Percentiles rank a stretch among this genome's conserved stretches.
phyloP scores from a whole-genome alignment of 1,140 invertebrate genomes.

The Panulirus ornatus region DNA sequence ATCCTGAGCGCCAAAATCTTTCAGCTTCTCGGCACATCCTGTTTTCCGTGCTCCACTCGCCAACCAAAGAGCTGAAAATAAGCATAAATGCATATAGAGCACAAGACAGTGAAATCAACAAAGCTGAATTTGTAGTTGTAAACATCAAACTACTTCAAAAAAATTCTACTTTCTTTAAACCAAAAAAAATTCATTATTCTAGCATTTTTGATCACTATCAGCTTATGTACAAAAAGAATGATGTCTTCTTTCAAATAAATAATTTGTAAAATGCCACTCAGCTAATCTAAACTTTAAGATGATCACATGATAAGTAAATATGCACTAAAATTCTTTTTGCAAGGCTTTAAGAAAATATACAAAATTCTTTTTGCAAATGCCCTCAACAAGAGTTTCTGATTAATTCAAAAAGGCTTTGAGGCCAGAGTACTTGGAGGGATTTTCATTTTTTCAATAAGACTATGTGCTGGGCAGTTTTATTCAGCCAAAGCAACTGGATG shows the following conservation, averaged over 20 bases:
- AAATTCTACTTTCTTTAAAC: neutral
- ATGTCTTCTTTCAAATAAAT: neutral
- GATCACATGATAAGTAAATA: neutral
- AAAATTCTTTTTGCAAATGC: neutral
- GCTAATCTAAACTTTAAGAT: neutral
- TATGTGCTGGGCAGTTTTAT: too few species aligned
- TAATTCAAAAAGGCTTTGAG: too few species aligned
- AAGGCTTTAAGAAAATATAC: neutral
- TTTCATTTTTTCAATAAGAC: too few species aligned
- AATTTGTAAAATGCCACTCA: neutral
- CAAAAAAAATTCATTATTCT: neutral
- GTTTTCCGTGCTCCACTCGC: slow-evolving; percentile 15
- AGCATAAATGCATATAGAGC: neutral
- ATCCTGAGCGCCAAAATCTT: slow-evolving; percentile 23
- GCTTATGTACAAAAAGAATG: neutral
- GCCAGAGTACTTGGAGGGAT: too few species aligned
- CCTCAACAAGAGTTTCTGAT: neutral
- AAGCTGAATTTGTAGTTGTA: neutral
- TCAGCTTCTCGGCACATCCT: slow-evolving; percentile 12
- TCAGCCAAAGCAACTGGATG: too few species aligned
- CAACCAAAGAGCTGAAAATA: slow-evolving; percentile 42
- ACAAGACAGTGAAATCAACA: too few species aligned
- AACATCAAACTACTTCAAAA: neutral
- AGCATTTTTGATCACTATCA: neutral
- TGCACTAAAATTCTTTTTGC: neutral